Base-by-base conservation (phyloP, 2,113 vertebrate genomes). In the Oophaga pumilio region DNA sequence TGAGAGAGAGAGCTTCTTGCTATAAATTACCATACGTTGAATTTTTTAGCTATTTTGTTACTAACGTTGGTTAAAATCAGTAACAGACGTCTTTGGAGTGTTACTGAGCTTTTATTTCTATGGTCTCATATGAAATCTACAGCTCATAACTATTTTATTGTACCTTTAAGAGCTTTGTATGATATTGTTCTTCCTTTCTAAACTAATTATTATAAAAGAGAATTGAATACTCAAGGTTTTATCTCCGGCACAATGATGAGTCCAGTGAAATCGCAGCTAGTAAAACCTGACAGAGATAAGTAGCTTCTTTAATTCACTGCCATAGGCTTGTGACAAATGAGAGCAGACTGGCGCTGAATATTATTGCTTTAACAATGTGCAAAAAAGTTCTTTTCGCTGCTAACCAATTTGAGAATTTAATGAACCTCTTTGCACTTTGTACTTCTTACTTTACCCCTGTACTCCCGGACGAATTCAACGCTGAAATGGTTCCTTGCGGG, bases 401-500 rank as follows among this genome's bases (percentile, higher is more conserved):
- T 77, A 88, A 88, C 71, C 81, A 84, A 83, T 84, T 84, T 88
- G 66, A 84, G 87, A 84, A 83, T 84, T 53, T 88, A 88, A 88
- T 88, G 87, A 88, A 77, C 71, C 87, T 68, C 71, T 77, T 88
- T 88, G 87, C 87, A 84, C 87, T 88, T 84, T 88, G 87, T 84
- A 68, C 81, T 68, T 84, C 33, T 57, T 84, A 53, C 76, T 87
- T 81, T 76, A 69, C 80, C 68, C 49, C 73, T 56, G 87, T 77
- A 76, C 14, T 77, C 87, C 81, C 80, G 8, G 4, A 53, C 84
- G 87, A 83, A 77, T 88, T 88, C 81, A 8, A 33, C 57, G 50
- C 60, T 50, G 4, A 84, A 84, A 84, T 88, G 80, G 60, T 88
- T 88, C 57, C 87, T 76, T 77, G 28, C 18, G 71, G 77, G 81